These are phyloP conservation scores for Resseliella maxima DNA, from an alignment of 2,888 invertebrate genomes.

Conservation along the genomic window DNA sequence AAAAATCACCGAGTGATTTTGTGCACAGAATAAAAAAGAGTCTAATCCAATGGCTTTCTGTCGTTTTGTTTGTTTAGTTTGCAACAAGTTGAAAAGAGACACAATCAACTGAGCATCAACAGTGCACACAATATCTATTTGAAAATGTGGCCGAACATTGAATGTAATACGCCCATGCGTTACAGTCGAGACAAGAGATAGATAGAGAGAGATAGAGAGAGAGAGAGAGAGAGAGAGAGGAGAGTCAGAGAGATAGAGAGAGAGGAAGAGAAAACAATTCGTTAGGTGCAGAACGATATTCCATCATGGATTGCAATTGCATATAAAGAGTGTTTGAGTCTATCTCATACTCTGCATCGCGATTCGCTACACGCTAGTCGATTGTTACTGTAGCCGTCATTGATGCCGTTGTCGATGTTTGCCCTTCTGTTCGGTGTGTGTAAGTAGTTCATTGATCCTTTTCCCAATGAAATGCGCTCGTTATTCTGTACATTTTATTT, in stretches of 20 bases:
- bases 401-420: not conserved
- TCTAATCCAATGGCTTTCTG: not conserved
- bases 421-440: slow-evolving; percentile 35
- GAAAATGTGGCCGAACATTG: slow-evolving; percentile 37
- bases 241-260: too few species aligned
- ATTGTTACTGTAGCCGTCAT: not conserved
- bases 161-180: slow-evolving; percentile 44
- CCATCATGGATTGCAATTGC: not conserved
- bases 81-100: not conserved
- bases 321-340: not conserved
- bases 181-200: too few species aligned
- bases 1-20: too few species aligned
- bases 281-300: slow-evolving; percentile 2
- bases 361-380: not conserved
- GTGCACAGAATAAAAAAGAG: too few species aligned
- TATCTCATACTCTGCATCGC: not conserved
- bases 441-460: slow-evolving; percentile 53
- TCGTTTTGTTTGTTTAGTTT: too few species aligned
- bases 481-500: not conserved
- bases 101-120: not conserved
- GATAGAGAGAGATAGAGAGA: too few species aligned
- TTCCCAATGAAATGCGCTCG: slow-evolving; percentile 1
- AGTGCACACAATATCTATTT: not conserved
- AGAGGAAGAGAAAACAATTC: too few species aligned
- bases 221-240: too few species aligned